Evolutionary conservation across 2,797 vertebrate genomes (phyloP).

Genomic region (Gymnothorax javanicus): DNA sequence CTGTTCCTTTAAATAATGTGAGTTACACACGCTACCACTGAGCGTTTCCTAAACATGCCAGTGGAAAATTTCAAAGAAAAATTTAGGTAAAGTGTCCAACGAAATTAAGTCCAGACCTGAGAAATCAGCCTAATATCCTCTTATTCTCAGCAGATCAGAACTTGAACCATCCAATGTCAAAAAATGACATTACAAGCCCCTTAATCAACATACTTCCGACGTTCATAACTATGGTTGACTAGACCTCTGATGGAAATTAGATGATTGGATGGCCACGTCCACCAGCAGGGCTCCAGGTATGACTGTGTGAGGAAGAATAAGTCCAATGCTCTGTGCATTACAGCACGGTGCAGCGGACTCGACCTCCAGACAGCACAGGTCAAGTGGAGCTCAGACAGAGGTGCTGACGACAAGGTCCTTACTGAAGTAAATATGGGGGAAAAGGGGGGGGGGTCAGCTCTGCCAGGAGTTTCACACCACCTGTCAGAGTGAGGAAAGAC

Average conservation of each 20-base stretch:
- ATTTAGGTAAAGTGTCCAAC: background rate
- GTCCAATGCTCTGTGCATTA: background rate
- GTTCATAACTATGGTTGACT: too few species aligned
- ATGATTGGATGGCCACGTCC: background rate
- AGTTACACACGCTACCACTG: background rate
- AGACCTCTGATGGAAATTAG: too few species aligned
- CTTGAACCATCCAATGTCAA: too few species aligned
- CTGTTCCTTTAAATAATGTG: background rate
- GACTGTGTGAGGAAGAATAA: background rate
- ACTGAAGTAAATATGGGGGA: conserved; percentile 22
- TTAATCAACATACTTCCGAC: too few species aligned
- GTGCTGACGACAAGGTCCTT: conserved; percentile 2
- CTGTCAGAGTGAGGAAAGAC: conserved; percentile 7
- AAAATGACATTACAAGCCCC: too few species aligned
- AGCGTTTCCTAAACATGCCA: background rate
- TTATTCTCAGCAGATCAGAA: background rate
- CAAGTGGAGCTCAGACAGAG: background rate
- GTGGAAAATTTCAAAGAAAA: background rate
- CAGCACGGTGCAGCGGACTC: background rate
- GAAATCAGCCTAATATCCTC: background rate
- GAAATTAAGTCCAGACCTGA: background rate
- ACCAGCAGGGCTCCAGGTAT: background rate
- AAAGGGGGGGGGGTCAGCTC: background rate
- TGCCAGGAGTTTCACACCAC: conserved; percentile 17
- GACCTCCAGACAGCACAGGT: conserved; percentile 26